These are phyloP conservation scores for Agapornis canus DNA, from an alignment of 2,797 vertebrate species.

Conservation along the genomic window DNA sequence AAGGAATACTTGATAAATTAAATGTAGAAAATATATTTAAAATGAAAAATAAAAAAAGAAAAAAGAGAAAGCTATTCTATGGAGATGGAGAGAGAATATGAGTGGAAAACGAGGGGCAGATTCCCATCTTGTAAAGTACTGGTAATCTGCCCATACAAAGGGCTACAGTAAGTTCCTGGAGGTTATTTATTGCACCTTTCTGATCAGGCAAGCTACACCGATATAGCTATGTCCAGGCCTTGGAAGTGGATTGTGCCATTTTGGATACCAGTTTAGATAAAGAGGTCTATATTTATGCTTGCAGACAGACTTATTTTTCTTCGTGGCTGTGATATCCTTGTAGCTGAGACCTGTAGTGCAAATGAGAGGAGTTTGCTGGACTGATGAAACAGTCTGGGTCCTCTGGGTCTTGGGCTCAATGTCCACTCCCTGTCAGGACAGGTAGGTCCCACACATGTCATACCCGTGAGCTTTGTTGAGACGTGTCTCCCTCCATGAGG, in stretches of 20 bases:
- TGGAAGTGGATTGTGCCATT: background rate
- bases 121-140: background rate
- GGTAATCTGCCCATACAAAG: background rate
- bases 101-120: background rate
- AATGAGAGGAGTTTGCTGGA: background rate
- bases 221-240: background rate
- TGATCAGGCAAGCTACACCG: background rate
- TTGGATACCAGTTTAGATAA: background rate
- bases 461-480: rapidly evolving
- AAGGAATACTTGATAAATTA: background rate
- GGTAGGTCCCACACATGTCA: background rate
- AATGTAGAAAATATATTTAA: background rate
- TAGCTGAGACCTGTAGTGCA: background rate
- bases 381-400: background rate
- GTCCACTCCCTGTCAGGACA: background rate
- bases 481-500: background rate
- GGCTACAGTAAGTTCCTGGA: background rate
- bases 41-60: background rate
- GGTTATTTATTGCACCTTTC: background rate
- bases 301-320: background rate
- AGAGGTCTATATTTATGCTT: background rate
- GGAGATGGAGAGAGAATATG: background rate
- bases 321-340: background rate
- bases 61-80: background rate
- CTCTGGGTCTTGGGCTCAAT: background rate